phyloP scores from a whole-genome alignment of 1,140 invertebrate species.

The Drosophila mojavensis region DNA sequence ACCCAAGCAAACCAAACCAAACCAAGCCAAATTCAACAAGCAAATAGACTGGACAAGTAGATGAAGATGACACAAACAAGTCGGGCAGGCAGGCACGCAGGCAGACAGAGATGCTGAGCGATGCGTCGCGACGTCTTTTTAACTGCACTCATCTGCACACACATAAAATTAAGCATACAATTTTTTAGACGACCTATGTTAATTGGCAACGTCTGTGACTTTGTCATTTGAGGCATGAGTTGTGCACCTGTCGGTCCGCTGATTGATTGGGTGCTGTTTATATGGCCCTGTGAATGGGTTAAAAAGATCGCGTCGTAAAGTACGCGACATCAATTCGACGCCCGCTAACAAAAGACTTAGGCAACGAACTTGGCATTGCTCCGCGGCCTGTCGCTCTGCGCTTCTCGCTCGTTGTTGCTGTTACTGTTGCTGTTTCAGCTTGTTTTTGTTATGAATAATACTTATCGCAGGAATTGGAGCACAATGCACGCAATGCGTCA shows the following conservation, averaged over 20 bases:
- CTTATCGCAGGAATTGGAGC: conserved; percentile 49
- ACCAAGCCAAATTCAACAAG: conserved; percentile 29
- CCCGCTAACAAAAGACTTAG: conserved; percentile 48
- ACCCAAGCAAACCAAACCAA: conserved; percentile 5
- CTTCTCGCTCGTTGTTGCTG: background rate
- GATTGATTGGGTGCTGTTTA: conserved; percentile 42
- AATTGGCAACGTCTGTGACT: conserved; percentile 26
- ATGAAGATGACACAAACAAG: conserved; percentile 14
- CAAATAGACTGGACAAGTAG: conserved; percentile 1
- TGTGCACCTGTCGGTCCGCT: conserved; percentile 17
- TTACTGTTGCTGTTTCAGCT: background rate
- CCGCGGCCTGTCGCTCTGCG: background rate
- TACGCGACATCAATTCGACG: conserved; percentile 41
- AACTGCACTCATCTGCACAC: conserved; percentile 19
- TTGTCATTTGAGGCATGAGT: conserved; percentile 23
- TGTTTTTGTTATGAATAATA: conserved; percentile 29
- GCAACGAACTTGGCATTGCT: conserved; percentile 69
- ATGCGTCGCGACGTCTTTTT: background rate
- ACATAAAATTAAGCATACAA: conserved; percentile 1
- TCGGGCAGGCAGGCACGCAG: background rate
- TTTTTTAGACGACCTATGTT: background rate
- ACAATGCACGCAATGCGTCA: conserved; percentile 35
- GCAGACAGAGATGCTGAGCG: no score
- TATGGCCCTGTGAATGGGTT: conserved; percentile 38
- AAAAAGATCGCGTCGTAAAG: conserved; percentile 11